These are phyloP conservation scores for Morinoia aosen DNA, from an alignment of 2,888 invertebrate species.

Conservation along the genomic window DNA sequence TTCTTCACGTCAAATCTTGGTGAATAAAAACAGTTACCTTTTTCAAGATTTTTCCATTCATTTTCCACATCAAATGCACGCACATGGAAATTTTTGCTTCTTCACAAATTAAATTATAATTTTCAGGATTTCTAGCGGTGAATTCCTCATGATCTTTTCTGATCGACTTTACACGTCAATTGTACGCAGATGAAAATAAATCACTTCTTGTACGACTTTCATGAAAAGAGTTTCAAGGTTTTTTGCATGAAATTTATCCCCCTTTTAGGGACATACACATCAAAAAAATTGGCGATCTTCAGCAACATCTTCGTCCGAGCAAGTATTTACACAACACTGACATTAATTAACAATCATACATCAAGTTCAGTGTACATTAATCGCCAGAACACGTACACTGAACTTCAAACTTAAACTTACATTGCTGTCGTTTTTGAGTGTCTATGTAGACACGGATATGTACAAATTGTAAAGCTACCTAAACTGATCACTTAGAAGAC, in stretches of 20 bases:
- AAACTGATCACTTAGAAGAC: neutral
- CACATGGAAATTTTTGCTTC: too few species aligned
- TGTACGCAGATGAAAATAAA: too few species aligned
- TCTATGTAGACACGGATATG: neutral
- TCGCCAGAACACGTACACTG: neutral
- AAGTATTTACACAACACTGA: neutral
- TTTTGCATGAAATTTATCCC: neutral
- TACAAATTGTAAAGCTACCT: neutral
- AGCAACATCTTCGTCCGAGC: neutral
- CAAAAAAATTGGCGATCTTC: neutral
- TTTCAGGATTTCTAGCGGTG: too few species aligned
- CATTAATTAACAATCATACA: neutral
- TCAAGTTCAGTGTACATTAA: neutral
- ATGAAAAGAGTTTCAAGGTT: neutral
- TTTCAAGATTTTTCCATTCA: too few species aligned
- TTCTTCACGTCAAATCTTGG: too few species aligned
- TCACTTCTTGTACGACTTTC: neutral
- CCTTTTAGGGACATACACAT: neutral
- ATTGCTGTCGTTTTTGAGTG: neutral
- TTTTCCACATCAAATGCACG: too few species aligned
- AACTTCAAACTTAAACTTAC: neutral
- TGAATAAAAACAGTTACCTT: too few species aligned
- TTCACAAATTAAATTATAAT: too few species aligned
- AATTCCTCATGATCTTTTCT: too few species aligned
- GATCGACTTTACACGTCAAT: too few species aligned